These are phyloP conservation scores for Phrynocephalus versicolor DNA, from an alignment of 2,113 vertebrate species.

Conservation along the genomic window DNA sequence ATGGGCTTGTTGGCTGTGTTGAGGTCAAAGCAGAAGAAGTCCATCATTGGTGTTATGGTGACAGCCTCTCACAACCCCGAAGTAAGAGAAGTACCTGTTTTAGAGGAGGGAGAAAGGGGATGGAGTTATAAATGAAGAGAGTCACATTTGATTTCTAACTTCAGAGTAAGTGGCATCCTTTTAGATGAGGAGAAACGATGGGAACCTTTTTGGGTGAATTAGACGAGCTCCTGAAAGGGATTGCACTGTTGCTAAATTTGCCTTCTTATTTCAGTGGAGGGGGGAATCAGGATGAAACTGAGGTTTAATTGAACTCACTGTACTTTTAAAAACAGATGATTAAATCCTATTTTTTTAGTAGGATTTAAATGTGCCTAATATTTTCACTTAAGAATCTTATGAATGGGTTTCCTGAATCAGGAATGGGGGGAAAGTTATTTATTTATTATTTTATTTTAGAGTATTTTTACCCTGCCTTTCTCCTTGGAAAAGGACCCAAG, in stretches of 20 bases:
- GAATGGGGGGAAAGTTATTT: too few species aligned
- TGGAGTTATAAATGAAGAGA: too few species aligned
- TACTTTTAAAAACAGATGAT: not conserved
- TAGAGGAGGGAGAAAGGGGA: not conserved
- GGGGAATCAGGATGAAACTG: not conserved
- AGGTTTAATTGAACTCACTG: not conserved
- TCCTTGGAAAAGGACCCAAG: too few species aligned
- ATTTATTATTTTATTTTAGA: too few species aligned
- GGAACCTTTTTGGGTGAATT: not conserved
- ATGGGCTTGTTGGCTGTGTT: constrained; percentile 91
- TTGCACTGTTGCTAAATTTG: not conserved
- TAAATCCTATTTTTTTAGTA: not conserved
- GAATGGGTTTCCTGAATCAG: too few species aligned
- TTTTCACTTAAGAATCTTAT: not conserved
- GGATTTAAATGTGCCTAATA: not conserved
- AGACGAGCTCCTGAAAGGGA: too few species aligned
- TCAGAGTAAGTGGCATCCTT: not conserved
- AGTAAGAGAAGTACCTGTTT: constrained; percentile 67
- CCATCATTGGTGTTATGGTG: constrained; percentile 92
- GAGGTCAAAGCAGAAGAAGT: constrained; percentile 82
- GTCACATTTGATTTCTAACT: too few species aligned
- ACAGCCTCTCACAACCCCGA: constrained; percentile 98
- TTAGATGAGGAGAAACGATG: not conserved
- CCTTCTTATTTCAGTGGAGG: not conserved
- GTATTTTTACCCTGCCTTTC: too few species aligned